These are phyloP conservation scores for Drosophila bocki DNA, from an alignment of 1,140 invertebrate genomes.

Conservation along the genomic window DNA sequence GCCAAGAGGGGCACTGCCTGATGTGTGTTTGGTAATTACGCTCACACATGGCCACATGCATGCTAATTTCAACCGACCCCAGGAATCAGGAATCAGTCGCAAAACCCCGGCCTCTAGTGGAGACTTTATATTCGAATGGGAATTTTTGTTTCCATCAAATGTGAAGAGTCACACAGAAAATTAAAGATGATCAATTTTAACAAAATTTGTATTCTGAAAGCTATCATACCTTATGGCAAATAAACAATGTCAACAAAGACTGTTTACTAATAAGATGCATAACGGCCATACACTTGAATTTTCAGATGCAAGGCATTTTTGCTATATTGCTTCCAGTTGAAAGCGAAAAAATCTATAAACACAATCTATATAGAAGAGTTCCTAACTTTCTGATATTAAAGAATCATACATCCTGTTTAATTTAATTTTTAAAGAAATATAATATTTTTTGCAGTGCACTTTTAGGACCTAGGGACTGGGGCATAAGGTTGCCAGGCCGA, in stretches of 20 bases:
- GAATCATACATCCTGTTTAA: no score
- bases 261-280: neutral
- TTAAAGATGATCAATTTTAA: neutral
- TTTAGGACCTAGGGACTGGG: neutral
- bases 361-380: no score
- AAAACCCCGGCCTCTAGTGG: conserved; percentile 4
- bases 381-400: no score
- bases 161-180: conserved; percentile 5
- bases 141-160: conserved; percentile 54
- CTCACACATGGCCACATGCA: conserved; percentile 70
- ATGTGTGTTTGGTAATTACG: conserved; percentile 66
- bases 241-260: neutral
- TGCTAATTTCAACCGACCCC: conserved; percentile 60
- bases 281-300: neutral
- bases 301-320: no score
- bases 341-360: no score
- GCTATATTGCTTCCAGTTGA: no score
- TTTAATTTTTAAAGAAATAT: neutral
- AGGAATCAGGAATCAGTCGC: conserved; percentile 25
- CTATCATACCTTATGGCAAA: neutral
- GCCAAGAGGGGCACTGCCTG: neutral
- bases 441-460: conserved; percentile 6
- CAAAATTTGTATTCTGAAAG: neutral
- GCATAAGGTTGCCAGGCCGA: neutral
- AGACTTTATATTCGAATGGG: conserved; percentile 44